These are phyloP conservation scores for Ceramica pisi DNA, from an alignment of 2,888 invertebrate genomes.

Conservation along the genomic window DNA sequence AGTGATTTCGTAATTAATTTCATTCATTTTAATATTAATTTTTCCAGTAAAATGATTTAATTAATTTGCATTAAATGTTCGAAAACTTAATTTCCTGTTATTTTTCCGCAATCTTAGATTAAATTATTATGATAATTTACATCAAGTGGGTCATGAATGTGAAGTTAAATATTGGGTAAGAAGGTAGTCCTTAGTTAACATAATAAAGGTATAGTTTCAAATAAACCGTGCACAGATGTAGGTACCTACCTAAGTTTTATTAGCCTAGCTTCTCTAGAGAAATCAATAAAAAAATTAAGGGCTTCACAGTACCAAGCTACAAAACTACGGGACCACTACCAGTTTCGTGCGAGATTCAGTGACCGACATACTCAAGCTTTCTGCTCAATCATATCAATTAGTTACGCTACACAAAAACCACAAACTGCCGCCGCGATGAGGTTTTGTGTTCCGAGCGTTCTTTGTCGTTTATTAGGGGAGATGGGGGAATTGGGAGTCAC, in stretches of 20 bases:
- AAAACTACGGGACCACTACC: background rate
- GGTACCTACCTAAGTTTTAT: background rate
- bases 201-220: background rate
- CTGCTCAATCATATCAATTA: background rate
- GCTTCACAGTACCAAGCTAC: no score
- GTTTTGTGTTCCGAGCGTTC: constrained; percentile 46
- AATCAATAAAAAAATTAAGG: background rate
- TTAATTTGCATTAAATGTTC: background rate
- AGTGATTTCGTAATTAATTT: background rate
- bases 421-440: constrained; percentile 17
- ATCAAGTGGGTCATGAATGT: background rate
- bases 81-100: background rate
- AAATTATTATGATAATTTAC: background rate
- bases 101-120: background rate
- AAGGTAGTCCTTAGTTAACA: background rate
- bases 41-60: background rate
- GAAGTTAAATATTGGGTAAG: background rate
- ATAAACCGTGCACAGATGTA: background rate
- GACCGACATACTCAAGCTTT: background rate
- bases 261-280: background rate
- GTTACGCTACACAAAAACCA: background rate
- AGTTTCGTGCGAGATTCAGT: background rate
- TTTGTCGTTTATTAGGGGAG: constrained; percentile 12
- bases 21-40: background rate
- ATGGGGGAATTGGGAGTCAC: no score